Conservation (phyloP, 64 coral and sea anemone genomes). For the Actinia equina region DNA sequence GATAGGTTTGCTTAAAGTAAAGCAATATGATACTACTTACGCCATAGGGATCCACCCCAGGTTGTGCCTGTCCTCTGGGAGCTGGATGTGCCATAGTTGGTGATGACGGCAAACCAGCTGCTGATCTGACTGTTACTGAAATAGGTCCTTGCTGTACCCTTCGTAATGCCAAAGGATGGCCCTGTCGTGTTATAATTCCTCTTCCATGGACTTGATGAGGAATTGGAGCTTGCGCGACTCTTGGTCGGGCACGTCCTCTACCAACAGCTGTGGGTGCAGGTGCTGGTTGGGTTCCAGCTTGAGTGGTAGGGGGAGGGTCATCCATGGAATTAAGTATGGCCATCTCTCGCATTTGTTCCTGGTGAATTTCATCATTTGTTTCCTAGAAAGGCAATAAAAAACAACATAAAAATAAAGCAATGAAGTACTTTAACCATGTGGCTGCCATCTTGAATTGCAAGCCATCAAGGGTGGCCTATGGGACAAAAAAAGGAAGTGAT, state of each 20-base stretch:
- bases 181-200: conserved; percentile 53
- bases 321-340: conserved; percentile 87
- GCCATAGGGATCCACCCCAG: conserved; percentile 61
- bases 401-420: no score
- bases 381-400: conserved; percentile 43
- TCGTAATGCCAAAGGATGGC: conserved; percentile 43
- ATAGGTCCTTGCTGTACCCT: conserved; percentile 52
- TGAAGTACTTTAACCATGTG: no score
- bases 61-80: conserved; percentile 48
- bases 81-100: conserved; percentile 86
- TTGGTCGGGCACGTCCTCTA: conserved; percentile 44
- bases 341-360: conserved; percentile 99
- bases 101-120: conserved; percentile 76
- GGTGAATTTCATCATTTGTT: conserved; percentile 92
- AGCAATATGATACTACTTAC: conserved; percentile 16
- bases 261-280: conserved; percentile 36
- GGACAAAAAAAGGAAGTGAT: no score
- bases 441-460: no score
- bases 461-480: no score
- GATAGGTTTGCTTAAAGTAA: not conserved
- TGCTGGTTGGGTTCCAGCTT: conserved; percentile 38
- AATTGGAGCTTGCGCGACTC: conserved; percentile 37
- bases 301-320: conserved; percentile 30
- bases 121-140: conserved; percentile 67
- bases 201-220: conserved; percentile 32